phyloP scores from a whole-genome alignment of 2,113 vertebrate species.

The Hyperopisus bebe region DNA sequence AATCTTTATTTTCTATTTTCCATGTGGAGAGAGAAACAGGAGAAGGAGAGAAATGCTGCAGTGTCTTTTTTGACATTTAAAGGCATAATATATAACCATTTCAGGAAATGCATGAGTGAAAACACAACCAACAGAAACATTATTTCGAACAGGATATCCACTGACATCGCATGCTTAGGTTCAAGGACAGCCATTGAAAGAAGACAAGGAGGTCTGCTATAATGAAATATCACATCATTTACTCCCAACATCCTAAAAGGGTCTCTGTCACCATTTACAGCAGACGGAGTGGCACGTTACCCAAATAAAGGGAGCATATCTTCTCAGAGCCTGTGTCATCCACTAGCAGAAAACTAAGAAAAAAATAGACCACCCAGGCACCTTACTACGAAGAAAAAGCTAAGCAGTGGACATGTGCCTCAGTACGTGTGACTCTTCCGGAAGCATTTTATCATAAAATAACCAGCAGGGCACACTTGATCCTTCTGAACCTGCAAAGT shows the following conservation, averaged over 20 bases:
- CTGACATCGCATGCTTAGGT: background rate
- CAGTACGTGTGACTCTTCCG: constrained; percentile 30
- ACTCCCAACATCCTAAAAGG: background rate
- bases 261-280: constrained; percentile 3
- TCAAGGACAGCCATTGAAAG: background rate
- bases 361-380: background rate
- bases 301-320: constrained; percentile 10
- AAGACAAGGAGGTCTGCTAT: background rate
- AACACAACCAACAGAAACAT: background rate
- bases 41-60: background rate
- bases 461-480: constrained; percentile 41
- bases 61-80: background rate
- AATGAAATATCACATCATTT: constrained; percentile 15
- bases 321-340: background rate
- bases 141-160: background rate
- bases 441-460: constrained; percentile 32
- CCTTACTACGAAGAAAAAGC: background rate
- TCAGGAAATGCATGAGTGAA: background rate
- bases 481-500: constrained; percentile 42
- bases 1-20: background rate
- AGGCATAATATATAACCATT: background rate
- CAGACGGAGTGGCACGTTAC: constrained; percentile 14
- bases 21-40: background rate
- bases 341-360: background rate
- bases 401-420: constrained; percentile 12